Base-by-base conservation (phyloP, 2,888 invertebrate genomes). In the Pteria penguin region DNA sequence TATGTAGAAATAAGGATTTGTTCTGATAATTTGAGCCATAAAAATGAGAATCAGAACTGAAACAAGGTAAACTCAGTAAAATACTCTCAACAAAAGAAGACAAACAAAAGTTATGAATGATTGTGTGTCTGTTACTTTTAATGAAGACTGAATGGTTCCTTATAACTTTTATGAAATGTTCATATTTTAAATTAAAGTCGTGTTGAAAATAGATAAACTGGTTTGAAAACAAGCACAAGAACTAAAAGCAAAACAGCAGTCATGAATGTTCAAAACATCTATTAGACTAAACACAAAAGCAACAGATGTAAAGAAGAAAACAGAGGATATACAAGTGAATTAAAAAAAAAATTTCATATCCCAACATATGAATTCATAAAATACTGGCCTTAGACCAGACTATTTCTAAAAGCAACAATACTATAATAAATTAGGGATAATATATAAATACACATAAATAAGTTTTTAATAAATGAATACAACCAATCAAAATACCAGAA, bases 31-130 rank as follows among this genome's bases (percentile, higher is more conserved):
- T 45, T 45, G 45, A 45, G 45, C 45, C 45, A 14, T 45, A 8
- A 45, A 45, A 45, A 45, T 45, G 45, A 45, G 18, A 45, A 1
- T 14, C 67, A 67, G 57, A 65, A 72, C 57, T 72, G 57, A 72
- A 72, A 65, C 57, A 70, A 27, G 45, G 57, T 65, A 33, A 72
- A 72, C 55, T 72, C 57, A 69, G 69, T 52, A 31, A 72, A 69
- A 72, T 63, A 63, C 69, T 76, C 72, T 68, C 75, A 74, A 78
- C 69, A 27, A 74, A 77, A 70, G 33, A 73, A 82, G 75, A 74
- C 79, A 83, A 83, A 80, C 83, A 83, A 80, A 83, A 81, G 82
- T 82, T 79, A 82, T 82, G 79, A 81, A 79, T 79, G 78, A 74
- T 79, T 81, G 73, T 76, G 33, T 18, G 18, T n/a, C n/a, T n/a